phyloP scores from a whole-genome alignment of 2,113 vertebrate genomes.

The Neodontobutis hainanensis region DNA sequence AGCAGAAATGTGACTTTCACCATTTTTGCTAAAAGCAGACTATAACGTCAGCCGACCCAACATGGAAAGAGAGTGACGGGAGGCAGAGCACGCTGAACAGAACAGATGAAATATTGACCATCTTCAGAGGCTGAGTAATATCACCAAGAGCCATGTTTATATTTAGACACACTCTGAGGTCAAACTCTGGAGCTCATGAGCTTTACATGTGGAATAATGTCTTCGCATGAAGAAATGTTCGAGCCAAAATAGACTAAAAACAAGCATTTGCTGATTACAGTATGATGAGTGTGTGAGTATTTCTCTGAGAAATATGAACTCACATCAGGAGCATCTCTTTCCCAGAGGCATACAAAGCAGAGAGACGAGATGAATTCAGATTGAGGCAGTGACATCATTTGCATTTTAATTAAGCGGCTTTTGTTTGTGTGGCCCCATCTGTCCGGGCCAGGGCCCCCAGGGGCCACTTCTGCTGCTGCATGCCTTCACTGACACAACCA shows the following conservation, averaged over 20 bases:
- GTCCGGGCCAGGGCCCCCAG: slow-evolving; percentile 42
- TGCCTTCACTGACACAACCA: slow-evolving; percentile 43
- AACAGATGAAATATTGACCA: slow-evolving; percentile 74
- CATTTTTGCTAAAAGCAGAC: slow-evolving; percentile 58
- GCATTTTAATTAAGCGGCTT: slow-evolving; percentile 78
- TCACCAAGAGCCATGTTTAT: slow-evolving; percentile 50
- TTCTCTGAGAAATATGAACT: slow-evolving; percentile 7
- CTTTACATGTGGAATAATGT: background rate
- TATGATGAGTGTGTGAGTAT: slow-evolving; percentile 19
- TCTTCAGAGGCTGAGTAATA: slow-evolving; percentile 48
- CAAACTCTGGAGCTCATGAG: slow-evolving; percentile 14
- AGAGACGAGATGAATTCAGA: slow-evolving; percentile 29
- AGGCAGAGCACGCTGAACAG: slow-evolving; percentile 29
- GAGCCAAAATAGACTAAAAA: background rate
- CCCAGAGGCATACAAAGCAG: slow-evolving; percentile 57
- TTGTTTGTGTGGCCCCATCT: slow-evolving; percentile 47
- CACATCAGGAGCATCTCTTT: slow-evolving; percentile 23
- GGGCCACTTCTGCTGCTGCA: slow-evolving; percentile 54
- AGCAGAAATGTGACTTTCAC: slow-evolving; percentile 53
- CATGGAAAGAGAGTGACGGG: slow-evolving; percentile 9
- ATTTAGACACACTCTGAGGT: slow-evolving; percentile 62
- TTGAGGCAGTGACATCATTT: slow-evolving; percentile 58
- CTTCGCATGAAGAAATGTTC: background rate
- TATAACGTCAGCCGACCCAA: slow-evolving; percentile 21
- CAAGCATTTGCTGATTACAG: background rate